These are phyloP conservation scores for Diplogasteroides magnus DNA, from an alignment of 1,140 invertebrate species.

Conservation along the genomic window DNA sequence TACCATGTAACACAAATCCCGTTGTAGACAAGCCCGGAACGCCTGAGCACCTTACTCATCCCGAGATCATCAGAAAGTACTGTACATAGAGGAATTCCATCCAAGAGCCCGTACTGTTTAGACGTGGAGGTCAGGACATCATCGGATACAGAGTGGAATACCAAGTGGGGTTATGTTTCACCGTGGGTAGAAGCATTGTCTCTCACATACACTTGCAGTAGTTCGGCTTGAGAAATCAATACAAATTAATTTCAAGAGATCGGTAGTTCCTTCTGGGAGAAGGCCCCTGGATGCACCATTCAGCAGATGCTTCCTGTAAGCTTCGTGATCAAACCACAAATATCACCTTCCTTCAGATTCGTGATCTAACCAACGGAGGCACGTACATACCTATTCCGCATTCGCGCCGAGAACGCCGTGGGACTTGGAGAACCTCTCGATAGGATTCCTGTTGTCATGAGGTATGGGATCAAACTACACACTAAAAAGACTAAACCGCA, in stretches of 20 bases:
- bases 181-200: too few species aligned
- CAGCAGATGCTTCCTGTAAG: too few species aligned
- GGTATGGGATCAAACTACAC: too few species aligned
- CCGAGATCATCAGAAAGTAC: constrained; percentile 73
- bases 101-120: too few species aligned
- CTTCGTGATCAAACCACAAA: too few species aligned
- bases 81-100: too few species aligned
- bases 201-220: too few species aligned
- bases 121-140: constrained; percentile 87
- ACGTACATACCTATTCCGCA: constrained; percentile 86
- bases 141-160: constrained; percentile 88
- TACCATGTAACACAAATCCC: too few species aligned
- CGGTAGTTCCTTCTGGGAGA: constrained; percentile 74
- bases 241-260: too few species aligned
- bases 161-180: too few species aligned
- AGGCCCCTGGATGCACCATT: constrained; percentile 81
- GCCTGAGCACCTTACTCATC: constrained; percentile 77
- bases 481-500: too few species aligned
- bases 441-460: constrained; percentile 69
- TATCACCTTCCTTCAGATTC: constrained; percentile 79
- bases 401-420: constrained; percentile 92
- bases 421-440: constrained; percentile 87
- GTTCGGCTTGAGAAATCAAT: too few species aligned
- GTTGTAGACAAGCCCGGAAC: constrained; percentile 74
- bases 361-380: constrained; percentile 84